Percentiles rank a stretch among this genome's conserved stretches.
Evolutionary conservation across 1,140 invertebrate genomes (phyloP).

Genomic region (Zaprionus ornatus): DNA sequence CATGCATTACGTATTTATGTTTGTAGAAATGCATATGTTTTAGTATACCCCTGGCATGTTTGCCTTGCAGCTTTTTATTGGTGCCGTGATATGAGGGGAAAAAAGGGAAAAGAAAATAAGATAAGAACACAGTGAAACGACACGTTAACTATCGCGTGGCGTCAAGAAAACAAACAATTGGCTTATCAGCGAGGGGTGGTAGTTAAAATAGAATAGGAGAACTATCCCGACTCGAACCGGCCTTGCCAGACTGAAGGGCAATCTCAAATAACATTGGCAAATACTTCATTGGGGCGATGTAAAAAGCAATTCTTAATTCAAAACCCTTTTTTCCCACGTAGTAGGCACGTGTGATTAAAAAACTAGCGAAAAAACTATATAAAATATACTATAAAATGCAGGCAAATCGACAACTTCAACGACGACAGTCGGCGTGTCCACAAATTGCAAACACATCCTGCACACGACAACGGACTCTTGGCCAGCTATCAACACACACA

Average conservation of each 20-base stretch:
- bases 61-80: constrained; percentile 34
- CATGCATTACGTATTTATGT: not conserved
- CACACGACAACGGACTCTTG: constrained; percentile 65
- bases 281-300: constrained; percentile 19
- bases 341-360: constrained; percentile 34
- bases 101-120: constrained; percentile 5
- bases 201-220: constrained; percentile 29
- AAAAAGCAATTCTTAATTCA: constrained; percentile 22
- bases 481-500: constrained; percentile 55
- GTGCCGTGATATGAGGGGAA: constrained; percentile 29
- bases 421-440: constrained; percentile 80
- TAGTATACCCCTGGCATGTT: constrained; percentile 17
- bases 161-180: constrained; percentile 48
- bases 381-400: constrained; percentile 54
- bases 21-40: too few species aligned
- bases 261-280: constrained; percentile 20
- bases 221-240: not conserved
- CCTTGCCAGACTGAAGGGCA: not conserved
- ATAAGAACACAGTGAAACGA: constrained; percentile 1
- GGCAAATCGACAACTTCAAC: constrained; percentile 62
- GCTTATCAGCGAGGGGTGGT: constrained; percentile 30
- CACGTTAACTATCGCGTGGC: constrained; percentile 45
- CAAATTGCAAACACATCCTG: constrained; percentile 82
- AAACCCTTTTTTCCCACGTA: constrained; percentile 12
- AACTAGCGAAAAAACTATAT: constrained; percentile 20